Evolutionary conservation across 2,797 vertebrate species (phyloP).

Genomic region (Serranus cabrilla): DNA sequence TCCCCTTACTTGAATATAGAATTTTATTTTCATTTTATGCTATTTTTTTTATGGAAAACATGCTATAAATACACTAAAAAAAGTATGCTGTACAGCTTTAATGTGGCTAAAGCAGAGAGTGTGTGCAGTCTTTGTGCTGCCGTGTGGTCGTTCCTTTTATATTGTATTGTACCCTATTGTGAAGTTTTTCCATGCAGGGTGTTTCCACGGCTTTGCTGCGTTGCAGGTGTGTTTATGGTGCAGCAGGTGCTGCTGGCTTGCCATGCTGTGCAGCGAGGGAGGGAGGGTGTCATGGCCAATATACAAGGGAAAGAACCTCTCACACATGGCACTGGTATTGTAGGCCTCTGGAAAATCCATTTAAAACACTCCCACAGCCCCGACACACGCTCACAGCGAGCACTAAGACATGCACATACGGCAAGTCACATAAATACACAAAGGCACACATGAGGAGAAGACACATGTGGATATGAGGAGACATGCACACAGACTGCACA

Average conservation of each 20-base stretch:
- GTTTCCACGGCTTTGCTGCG: constrained; percentile 60
- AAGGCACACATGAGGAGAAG: constrained; percentile 38
- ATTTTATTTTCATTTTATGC: neutral
- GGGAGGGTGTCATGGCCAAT: constrained; percentile 71
- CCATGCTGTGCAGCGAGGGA: constrained; percentile 52
- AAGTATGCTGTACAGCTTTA: neutral
- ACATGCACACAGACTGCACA: neutral
- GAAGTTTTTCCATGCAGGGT: constrained; percentile 38
- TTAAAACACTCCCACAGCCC: constrained; percentile 51
- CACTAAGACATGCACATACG: constrained; percentile 36
- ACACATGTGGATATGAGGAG: constrained; percentile 38
- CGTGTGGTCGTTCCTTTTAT: constrained; percentile 27
- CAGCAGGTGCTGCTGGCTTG: constrained; percentile 75
- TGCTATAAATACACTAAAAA: neutral
- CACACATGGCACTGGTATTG: constrained; percentile 74
- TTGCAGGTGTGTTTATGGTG: constrained; percentile 80
- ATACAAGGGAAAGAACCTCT: constrained; percentile 70
- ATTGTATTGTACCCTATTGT: constrained; percentile 28
- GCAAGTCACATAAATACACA: constrained; percentile 61
- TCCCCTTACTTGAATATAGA: neutral
- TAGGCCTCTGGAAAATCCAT: constrained; percentile 79
- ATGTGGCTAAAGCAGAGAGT: constrained; percentile 1
- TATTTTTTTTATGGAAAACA: neutral
- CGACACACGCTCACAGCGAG: constrained; percentile 59
- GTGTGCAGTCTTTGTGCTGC: constrained; percentile 19